A percentile compares a stretch with the other conserved stretches of the same genome.
These are phyloP conservation scores for Trematomus loennbergii DNA, from an alignment of 2,113 vertebrate species.

Conservation along the genomic window DNA sequence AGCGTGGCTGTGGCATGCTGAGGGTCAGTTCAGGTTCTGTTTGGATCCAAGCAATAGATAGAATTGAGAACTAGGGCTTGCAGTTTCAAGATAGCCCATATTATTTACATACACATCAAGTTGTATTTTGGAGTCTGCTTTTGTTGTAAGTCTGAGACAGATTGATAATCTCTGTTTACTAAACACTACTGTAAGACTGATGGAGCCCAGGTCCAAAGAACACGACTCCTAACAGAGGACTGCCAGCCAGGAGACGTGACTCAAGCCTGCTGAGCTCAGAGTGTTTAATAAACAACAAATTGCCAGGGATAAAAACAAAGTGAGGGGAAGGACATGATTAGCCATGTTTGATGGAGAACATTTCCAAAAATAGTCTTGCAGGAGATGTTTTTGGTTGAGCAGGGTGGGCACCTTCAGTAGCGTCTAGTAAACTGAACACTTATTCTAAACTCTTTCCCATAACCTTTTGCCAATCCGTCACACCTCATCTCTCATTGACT, in stretches of 20 bases:
- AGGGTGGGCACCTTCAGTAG: constrained; percentile 5
- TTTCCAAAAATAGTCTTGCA: constrained; percentile 34
- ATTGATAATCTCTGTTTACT: constrained; percentile 73
- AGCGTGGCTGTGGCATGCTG: too few species aligned
- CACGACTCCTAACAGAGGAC: constrained; percentile 21
- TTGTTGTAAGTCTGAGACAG: constrained; percentile 29
- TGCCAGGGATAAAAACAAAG: constrained; percentile 51
- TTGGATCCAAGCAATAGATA: too few species aligned
- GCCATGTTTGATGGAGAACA: constrained; percentile 7
- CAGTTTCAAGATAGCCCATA: not conserved
- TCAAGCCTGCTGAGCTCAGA: constrained; percentile 26
- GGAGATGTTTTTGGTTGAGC: constrained; percentile 14
- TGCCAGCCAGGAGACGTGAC: constrained; percentile 29
- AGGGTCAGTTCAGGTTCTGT: too few species aligned
- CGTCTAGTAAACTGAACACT: not conserved
- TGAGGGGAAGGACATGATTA: constrained; percentile 40
- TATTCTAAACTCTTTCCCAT: not conserved
- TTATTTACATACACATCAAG: constrained; percentile 17
- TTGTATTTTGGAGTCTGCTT: constrained; percentile 6
- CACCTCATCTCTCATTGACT: constrained; percentile 22
- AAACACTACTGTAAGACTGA: constrained; percentile 65
- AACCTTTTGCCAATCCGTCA: constrained; percentile 8
- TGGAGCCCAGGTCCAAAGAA: constrained; percentile 58
- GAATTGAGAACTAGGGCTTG: too few species aligned
- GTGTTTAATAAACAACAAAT: constrained; percentile 73